Evolutionary conservation across 1,140 invertebrate species (phyloP), one percentile per base, ranked within the genome.

Genomic region (Drosophila lacteicornis): DNA sequence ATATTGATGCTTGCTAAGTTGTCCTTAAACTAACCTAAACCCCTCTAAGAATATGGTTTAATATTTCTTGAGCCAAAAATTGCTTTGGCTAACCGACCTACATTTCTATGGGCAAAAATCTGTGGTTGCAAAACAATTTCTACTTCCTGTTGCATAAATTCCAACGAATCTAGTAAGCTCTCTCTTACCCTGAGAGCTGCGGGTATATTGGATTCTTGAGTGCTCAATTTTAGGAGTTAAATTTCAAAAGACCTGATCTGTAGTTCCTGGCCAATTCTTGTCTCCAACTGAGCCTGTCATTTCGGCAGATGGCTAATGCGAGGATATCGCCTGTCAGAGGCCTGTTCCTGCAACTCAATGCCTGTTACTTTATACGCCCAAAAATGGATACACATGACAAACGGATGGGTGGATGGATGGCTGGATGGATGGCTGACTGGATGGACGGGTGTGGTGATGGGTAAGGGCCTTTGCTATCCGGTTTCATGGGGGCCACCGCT

Each of bases 331-430:
- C 30, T 62, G 47, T 25, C 42, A 55, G 47, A 51, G 47, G 47
- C 19, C 22, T 13, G 13, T 12, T 43, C 12, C 56, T 17, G 59
- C 49, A 40, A 53, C 49, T n/a, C 59, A 40, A 62, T 53, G 36
- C 47, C 59, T 25, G 46, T 13, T 62, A 62, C 49, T 62, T 53
- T 62, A 51, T 51, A 62, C 49, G 47, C 33, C 59, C 59, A 55
- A 62, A 53, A 62, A 62, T 53, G 47, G 47, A 51, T 51, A 61
- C 22, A 61, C 59, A 61, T 61, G 59, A 61, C 33, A 33, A 33
- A 38, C n/a, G 59, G 47, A 56, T 9, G 33, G 33, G 38, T 15
- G 33, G 33, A 13, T 19, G 49, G 51, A 12, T 17, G 42, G n/a
- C 3, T 38, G 36, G 15, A 15, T 11, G 25, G 57, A 15, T 15